phyloP scores from a whole-genome alignment of 2,113 vertebrate species.

The Laticauda laticaudata region DNA sequence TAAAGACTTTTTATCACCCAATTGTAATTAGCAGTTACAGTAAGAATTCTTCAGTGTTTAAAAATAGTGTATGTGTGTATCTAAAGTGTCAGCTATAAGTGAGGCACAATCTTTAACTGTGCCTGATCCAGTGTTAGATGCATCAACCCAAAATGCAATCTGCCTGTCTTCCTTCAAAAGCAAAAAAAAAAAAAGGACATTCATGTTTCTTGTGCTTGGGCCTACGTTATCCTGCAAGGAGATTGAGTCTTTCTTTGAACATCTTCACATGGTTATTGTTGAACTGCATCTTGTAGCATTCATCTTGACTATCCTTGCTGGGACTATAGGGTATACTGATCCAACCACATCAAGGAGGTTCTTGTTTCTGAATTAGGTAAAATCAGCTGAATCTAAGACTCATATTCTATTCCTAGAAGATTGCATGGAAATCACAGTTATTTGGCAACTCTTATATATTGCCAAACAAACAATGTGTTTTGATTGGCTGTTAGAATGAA shows the following conservation, averaged over 20 bases:
- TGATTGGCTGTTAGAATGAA: not conserved
- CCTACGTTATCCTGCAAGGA: not conserved
- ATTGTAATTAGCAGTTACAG: not conserved
- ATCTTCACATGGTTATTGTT: not conserved
- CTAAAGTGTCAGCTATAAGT: not conserved
- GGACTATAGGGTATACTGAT: not conserved
- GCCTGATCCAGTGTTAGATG: not conserved
- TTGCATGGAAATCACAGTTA: rapidly evolving
- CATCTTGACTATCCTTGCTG: not conserved
- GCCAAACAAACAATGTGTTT: not conserved
- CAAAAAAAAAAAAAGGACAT: not conserved
- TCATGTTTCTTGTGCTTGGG: not conserved
- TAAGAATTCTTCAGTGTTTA: not conserved
- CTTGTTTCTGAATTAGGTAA: not conserved
- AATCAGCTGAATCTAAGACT: not conserved
- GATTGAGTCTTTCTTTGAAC: not conserved
- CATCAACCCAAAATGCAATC: not conserved
- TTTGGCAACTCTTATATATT: rapidly evolving
- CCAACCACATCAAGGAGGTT: not conserved
- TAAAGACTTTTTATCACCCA: not conserved
- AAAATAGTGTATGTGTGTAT: not conserved
- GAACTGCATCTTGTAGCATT: not conserved
- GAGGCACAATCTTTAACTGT: not conserved
- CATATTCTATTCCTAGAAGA: not conserved
- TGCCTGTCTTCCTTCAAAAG: not conserved